Base-by-base conservation (phyloP, 2,797 vertebrate species). In the Alfaro cultratus region DNA sequence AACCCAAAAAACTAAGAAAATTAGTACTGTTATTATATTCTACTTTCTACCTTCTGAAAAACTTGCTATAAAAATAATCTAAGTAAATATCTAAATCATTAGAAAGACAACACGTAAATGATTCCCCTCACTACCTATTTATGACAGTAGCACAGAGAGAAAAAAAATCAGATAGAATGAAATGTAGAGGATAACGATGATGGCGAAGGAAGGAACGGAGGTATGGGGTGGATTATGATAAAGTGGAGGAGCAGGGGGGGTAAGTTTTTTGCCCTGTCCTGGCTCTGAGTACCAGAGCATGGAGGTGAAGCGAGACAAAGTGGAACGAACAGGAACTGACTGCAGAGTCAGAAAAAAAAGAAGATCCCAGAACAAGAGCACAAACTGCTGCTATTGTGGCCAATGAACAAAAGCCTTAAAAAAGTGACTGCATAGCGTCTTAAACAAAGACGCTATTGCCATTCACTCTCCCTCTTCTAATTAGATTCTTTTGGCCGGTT, bases 351-450 rank as follows among this genome's bases (percentile, higher is more conserved):
- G 86, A 95, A 96, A 95, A 67, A 70, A 96, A 96, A 94, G 95
- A 94, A 85, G 90, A 91, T 87, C 88, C 85, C 83, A 80, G 93
- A 90, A 94, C 92, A 92, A 89, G 90, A 92, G 95, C 95, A 94
- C 95, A 95, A 96, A 96, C 96, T 96, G 96, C 97, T 95, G 93
- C 96, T 94, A 96, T 96, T 97, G 96, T 97, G 91, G 93, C 85
- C 87, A 88, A 89, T 89, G 91, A 95, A 97, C 97, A 97, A 97
- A 96, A 93, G 82, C 90, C 94, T 93, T 90, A 94, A 92, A 68
- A 94, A 96, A 97, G 95, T 96, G 95, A 96, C 96, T 96, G 94
- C 93, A 86, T 91, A 96, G 92, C 94, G 90, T 93, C 92, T 95
- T 96, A 96, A 96, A 96, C 96, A 96, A 96, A 96, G 90, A 90